These are phyloP conservation scores for Amaurobius ferox DNA, from an alignment of 2,888 invertebrate species.

Conservation along the genomic window DNA sequence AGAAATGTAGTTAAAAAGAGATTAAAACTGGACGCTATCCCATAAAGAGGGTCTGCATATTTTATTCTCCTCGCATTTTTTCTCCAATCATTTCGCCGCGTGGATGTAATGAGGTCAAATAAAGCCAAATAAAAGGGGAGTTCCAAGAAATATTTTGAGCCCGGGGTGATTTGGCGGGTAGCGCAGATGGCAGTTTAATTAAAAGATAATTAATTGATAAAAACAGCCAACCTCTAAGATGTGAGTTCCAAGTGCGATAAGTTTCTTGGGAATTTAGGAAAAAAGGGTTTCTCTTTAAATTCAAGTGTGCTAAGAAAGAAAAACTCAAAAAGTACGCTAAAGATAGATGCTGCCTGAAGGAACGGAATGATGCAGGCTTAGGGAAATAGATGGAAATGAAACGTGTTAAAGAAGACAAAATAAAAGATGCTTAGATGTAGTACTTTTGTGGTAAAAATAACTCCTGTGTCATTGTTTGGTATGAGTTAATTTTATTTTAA, in stretches of 20 bases:
- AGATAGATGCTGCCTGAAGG: too few species aligned
- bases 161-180: conserved; percentile 1
- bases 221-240: conserved; percentile 30
- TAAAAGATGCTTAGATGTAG: too few species aligned
- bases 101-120: neutral
- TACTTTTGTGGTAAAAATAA: too few species aligned
- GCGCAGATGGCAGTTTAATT: conserved; percentile 57
- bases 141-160: neutral
- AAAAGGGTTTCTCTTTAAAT: too few species aligned
- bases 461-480: too few species aligned
- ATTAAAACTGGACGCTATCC: neutral
- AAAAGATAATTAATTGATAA: conserved; percentile 64
- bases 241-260: neutral
- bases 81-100: neutral
- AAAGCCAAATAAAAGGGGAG: neutral
- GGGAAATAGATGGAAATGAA: too few species aligned
- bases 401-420: too few species aligned
- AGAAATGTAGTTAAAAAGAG: neutral
- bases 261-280: neutral
- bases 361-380: too few species aligned
- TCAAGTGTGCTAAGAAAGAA: neutral
- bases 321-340: neutral
- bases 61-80: neutral
- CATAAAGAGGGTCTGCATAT: neutral
- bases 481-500: too few species aligned